phyloP scores from a whole-genome alignment of 2,113 vertebrate species.

The Sylvia atricapilla region DNA sequence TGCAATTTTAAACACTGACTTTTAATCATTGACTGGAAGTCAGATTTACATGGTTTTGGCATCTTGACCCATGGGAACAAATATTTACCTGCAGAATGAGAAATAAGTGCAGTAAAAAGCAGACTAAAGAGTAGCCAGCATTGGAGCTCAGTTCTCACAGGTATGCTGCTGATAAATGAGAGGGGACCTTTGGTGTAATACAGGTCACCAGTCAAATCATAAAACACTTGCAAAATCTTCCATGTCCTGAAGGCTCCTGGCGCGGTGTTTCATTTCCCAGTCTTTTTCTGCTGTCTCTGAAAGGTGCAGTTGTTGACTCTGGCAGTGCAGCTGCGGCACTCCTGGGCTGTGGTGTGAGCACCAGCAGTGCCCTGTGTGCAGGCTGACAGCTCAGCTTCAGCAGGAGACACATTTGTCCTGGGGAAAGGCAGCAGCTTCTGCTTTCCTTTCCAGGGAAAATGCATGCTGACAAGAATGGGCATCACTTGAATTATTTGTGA shows the following conservation, averaged over 20 bases:
- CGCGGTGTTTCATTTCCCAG: neutral
- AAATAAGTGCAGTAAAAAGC: neutral
- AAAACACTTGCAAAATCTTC: neutral
- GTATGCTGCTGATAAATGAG: neutral
- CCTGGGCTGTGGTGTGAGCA: rapidly evolving
- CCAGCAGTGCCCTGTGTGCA: neutral
- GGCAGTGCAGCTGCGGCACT: neutral
- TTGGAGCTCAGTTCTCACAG: neutral
- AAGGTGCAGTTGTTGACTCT: rapidly evolving
- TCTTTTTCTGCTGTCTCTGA: neutral
- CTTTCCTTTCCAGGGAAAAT: neutral
- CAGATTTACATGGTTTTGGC: neutral
- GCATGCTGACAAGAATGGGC: rapidly evolving
- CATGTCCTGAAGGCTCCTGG: neutral
- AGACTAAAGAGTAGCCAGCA: neutral
- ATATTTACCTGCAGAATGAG: neutral
- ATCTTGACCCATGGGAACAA: neutral
- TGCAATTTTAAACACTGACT: neutral
- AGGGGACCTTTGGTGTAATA: neutral
- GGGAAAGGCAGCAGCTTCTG: neutral
- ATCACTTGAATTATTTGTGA: neutral
- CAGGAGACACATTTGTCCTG: neutral
- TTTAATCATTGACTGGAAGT: neutral
- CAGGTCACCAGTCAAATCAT: neutral
- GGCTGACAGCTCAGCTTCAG: neutral